Evolutionary conservation across 2,113 vertebrate species (phyloP).

Genomic region (Perccottus glenii): DNA sequence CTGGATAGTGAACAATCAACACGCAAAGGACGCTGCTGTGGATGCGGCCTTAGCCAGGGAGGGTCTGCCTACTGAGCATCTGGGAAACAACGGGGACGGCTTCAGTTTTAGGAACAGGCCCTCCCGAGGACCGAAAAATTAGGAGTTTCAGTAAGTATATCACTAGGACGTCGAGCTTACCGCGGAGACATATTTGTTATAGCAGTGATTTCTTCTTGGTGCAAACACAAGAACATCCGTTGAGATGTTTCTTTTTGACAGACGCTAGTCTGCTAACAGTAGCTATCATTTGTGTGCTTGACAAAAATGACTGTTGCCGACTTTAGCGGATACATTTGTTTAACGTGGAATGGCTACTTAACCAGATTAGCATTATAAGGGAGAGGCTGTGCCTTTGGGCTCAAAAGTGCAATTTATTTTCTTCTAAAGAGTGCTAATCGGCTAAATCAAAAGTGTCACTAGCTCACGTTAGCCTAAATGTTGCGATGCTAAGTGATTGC

Average conservation of each 20-base stretch:
- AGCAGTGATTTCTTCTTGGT: constrained; percentile 33
- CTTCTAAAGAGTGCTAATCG: background rate
- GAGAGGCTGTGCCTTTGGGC: background rate
- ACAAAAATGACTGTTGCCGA: background rate
- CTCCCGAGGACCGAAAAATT: constrained; percentile 44
- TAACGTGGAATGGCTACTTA: background rate
- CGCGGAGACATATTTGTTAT: background rate
- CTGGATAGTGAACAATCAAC: constrained; percentile 28
- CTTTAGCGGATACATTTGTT: no score
- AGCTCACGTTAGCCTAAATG: constrained; percentile 48
- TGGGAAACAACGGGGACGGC: constrained; percentile 69
- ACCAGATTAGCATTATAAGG: background rate
- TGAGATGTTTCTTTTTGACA: constrained; percentile 63
- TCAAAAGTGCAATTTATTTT: background rate
- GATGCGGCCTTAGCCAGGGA: constrained; percentile 77
- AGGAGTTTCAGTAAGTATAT: constrained; percentile 62
- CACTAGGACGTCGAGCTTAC: background rate
- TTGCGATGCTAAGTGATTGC: constrained; percentile 49
- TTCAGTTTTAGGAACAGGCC: constrained; percentile 47
- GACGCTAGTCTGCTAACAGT: constrained; percentile 13
- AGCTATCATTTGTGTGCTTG: background rate
- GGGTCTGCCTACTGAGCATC: constrained; percentile 66
- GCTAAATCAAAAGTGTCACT: constrained; percentile 10
- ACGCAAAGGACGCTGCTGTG: constrained; percentile 74
- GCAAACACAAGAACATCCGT: constrained; percentile 34